These are phyloP conservation scores for Brachycybe producta DNA, from an alignment of 2,888 invertebrate species.

Conservation along the genomic window DNA sequence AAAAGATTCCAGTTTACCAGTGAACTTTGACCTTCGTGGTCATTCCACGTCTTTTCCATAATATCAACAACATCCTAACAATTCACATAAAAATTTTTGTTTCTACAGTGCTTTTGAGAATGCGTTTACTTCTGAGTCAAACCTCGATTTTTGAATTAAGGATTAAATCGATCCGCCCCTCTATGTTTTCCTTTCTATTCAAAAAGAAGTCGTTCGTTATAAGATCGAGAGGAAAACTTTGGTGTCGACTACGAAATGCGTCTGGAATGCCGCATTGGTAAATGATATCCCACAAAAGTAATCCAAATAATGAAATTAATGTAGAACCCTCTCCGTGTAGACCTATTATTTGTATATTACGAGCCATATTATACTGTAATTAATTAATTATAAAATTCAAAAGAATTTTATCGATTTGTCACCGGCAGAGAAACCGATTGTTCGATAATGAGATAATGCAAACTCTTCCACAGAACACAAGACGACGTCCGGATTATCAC, in stretches of 20 bases:
- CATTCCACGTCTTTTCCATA: slow-evolving; percentile 36
- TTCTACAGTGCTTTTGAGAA: neutral
- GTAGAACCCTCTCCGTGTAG: slow-evolving; percentile 60
- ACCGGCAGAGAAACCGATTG: slow-evolving; percentile 38
- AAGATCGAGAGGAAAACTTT: slow-evolving; percentile 59
- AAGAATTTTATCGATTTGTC: slow-evolving; percentile 29
- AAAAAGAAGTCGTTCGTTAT: slow-evolving; percentile 50
- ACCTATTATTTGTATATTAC: slow-evolving; percentile 34
- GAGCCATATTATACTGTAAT: neutral
- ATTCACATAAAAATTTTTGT: neutral
- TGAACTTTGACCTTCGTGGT: slow-evolving; percentile 32
- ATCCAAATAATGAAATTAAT: slow-evolving; percentile 47
- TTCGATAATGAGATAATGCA: slow-evolving; percentile 41
- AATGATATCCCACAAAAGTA: slow-evolving; percentile 69
- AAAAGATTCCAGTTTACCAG: slow-evolving; percentile 40
- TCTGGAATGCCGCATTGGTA: slow-evolving; percentile 46
- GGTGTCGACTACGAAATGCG: slow-evolving; percentile 51
- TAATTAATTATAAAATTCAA: neutral
- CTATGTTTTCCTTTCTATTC: slow-evolving; percentile 47
- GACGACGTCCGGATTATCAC: slow-evolving; percentile 30
- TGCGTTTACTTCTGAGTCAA: slow-evolving; percentile 30
- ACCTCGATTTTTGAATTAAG: slow-evolving; percentile 33
- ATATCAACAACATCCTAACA: slow-evolving; percentile 27
- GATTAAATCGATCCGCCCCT: slow-evolving; percentile 38
- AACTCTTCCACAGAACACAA: slow-evolving; percentile 44